Evolutionary conservation across 2,113 vertebrate species (phyloP), one percentile per base, ranked within the genome.

Genomic region (Beaufortia kweichowensis): DNA sequence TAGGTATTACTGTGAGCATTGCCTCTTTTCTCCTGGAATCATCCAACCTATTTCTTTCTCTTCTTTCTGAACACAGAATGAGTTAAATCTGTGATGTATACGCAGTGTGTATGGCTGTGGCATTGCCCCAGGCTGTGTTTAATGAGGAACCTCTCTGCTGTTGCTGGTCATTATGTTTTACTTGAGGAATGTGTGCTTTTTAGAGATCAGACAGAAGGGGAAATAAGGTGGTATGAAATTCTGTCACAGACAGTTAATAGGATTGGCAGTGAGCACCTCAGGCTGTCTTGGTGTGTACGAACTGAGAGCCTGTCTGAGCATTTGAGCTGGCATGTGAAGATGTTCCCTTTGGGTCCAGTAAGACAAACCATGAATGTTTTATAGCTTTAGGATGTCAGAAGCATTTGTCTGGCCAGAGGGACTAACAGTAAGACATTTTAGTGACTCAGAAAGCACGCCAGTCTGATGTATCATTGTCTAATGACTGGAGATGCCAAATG

Each of bases 61-160:
- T 73, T 57, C 21, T n/a, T n/a, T 7, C 23, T 71, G 68, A 59
- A 57, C 70, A 61, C 39, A 19, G 19, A 17, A 73, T 71, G 21
- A 57, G 53, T 21, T 59, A 19, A 84, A 71, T 73, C 26, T 43
- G 55, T 77, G 75, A 53, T 84, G 86, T 19, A n/a, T n/a, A n/a
- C n/a, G n/a, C n/a, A n/a, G n/a, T n/a, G n/a, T n/a, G n/a, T 73
- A 62, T 78, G 26, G 76, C 76, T 82, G 9, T 55, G 43, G 28
- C 43, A 66, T 28, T 65, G 76, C 82, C 88, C 85, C 69, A 21
- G 87, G 87, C 50, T 11, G 41, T 28, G 81, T 86, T 68, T 82
- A 83, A 88, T 82, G 79, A 89, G 86, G 77, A 17, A 62, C 62
- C 60, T 17, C 31, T 6, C 70, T 39, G 76, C 78, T 79, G 74